Evolutionary conservation across 2,113 vertebrate species (phyloP), one percentile per base, ranked within the genome.

Genomic region (Eira barbara): DNA sequence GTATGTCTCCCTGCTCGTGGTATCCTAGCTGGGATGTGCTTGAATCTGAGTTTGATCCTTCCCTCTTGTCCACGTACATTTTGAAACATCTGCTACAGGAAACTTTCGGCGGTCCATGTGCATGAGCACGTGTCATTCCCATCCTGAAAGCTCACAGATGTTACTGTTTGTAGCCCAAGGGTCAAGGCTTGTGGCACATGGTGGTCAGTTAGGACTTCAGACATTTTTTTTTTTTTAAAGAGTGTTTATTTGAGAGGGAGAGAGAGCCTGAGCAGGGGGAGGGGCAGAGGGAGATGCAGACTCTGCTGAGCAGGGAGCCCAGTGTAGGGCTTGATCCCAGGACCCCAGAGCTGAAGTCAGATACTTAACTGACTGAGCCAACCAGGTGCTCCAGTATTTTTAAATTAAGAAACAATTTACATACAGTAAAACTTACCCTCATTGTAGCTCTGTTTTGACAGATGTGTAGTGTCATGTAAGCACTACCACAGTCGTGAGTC

Each of bases 11-110:
- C 23, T 82, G 6, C 59, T 79, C 82, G 21, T 76, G 71, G 73
- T 82, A 0, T 69, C 15, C 73, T 76, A 42, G 34, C 39, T 63
- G 27, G 29, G 23, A 52, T 94, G 23, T 84, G 3, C 91, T 59
- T 83, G 63, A 91, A n/a, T 88, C 76, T 65, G 34, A 59, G 34
- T 71, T 88, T 93, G 36, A 91, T 91, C 36, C 42, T 91, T 94
- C 36, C 29, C 23, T 82, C n/a, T 87, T 69, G 25, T 61, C 94
- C n/a, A 94, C 4, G 5, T 52, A 10, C 55, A 86, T 87, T 94
- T 88, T 91, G 42, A 69, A 91, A 83, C 36, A 69, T 69, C 45
- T 31, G 12, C 49, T 80, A 20, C 11, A 55, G 55, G 65, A 78
- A 82, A 71, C 49, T 82, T 95, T 52, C 5, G 39, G 20, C 76